These are phyloP conservation scores for Halictus quadricinctus DNA, from an alignment of 2,888 invertebrate species.

Conservation along the genomic window DNA sequence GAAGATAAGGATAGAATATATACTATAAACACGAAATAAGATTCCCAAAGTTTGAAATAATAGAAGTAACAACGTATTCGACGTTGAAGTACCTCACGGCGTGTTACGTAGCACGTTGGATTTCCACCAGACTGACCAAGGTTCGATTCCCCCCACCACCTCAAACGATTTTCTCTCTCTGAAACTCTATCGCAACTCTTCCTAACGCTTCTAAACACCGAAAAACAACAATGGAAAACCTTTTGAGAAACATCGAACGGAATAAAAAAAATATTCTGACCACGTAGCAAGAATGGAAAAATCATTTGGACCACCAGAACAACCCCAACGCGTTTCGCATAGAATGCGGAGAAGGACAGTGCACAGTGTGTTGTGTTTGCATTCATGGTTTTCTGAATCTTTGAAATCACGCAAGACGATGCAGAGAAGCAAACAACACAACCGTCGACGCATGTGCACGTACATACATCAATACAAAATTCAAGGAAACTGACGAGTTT, in stretches of 20 bases:
- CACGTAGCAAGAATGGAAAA: neutral
- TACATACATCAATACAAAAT: conserved; percentile 15
- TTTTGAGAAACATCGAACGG: neutral
- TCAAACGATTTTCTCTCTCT: neutral
- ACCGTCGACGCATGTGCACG: neutral
- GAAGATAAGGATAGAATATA: neutral
- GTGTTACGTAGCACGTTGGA: neutral
- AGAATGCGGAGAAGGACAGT: neutral
- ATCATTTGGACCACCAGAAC: neutral
- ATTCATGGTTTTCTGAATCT: conserved; percentile 8
- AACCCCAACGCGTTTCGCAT: neutral
- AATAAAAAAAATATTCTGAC: neutral
- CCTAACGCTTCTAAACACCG: neutral
- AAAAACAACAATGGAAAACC: neutral
- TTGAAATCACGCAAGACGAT: conserved; percentile 9
- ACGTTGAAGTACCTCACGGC: neutral
- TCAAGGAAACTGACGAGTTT: conserved; percentile 25
- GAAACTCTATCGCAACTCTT: neutral
- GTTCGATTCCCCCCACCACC: neutral
- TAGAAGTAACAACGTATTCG: neutral
- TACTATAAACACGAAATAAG: neutral
- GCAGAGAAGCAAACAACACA: conserved; percentile 11
- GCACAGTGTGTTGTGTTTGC: neutral
- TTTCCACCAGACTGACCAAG: neutral
- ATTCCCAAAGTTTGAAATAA: neutral